phyloP scores from a whole-genome alignment of 2,888 invertebrate genomes.

The Xylophagus ater region DNA sequence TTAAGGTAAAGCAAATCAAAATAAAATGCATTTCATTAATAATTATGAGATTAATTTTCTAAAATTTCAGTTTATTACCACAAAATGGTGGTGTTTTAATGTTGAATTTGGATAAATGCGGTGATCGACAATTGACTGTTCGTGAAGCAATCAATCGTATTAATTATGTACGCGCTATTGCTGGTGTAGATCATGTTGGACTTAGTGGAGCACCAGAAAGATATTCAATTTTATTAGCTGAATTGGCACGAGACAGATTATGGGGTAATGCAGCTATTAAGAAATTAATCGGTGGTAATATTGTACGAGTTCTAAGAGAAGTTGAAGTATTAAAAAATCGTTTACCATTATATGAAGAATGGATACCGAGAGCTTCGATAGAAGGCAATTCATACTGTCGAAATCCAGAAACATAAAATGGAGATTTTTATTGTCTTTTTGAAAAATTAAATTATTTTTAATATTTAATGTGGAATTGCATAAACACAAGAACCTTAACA shows the following conservation, averaged over 20 bases:
- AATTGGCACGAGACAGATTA: conserved; percentile 46
- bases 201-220: conserved; percentile 43
- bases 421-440: too few species aligned
- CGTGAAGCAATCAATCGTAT: conserved; percentile 46
- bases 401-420: conserved; percentile 39
- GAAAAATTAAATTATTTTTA: too few species aligned
- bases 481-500: too few species aligned
- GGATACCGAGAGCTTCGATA: conserved; percentile 43
- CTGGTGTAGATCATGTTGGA: conserved; percentile 56
- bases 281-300: conserved; percentile 48
- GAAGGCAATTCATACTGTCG: conserved; percentile 46
- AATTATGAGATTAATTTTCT: neutral
- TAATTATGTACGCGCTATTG: conserved; percentile 51
- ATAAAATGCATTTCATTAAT: neutral
- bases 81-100: conserved; percentile 51
- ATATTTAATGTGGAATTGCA: too few species aligned
- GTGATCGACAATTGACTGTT: conserved; percentile 33
- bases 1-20: conserved; percentile 37
- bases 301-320: conserved; percentile 45
- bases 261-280: conserved; percentile 50
- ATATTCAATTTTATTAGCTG: conserved; percentile 50
- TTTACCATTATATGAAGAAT: conserved; percentile 42
- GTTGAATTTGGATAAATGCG: conserved; percentile 47
- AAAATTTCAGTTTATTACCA: conserved; percentile 27
- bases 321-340: conserved; percentile 40